Evolutionary conservation across 2,888 invertebrate species (phyloP), one percentile per base, ranked within the genome.

Genomic region (Elmis aenea): DNA sequence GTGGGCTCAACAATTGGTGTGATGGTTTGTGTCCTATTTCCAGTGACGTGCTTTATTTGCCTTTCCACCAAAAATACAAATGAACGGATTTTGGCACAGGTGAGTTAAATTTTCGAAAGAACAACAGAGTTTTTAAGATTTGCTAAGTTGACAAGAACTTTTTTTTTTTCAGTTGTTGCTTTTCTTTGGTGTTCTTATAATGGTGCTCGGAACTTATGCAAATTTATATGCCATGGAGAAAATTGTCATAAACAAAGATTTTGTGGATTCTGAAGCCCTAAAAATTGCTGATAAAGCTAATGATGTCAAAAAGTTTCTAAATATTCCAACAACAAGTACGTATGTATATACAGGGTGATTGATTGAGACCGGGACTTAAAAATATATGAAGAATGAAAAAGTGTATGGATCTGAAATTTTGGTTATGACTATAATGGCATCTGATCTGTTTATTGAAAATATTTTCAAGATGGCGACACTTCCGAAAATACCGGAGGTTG

Each of bases 1-100:
- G 84, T 93, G 20, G 97, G 97, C 1, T 91, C 96, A 1, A 95
- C 96, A 0, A 92, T 95, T 52, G 97, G 97, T 0, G 86, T 92
- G 8, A 77, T 91, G 48, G 85, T 97, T 48, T 95, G 95, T 56
- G 80, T 94, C 18, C 83, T 96, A 58, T 87, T 95, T 58, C 97
- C 97, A 0, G 87, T 94, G 0, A 77, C 88, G 1, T 88, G 92
- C 61, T 95, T 92, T 64, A 78, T 93, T 16, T 79, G 83, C 45
- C 79, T 93, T 41, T 85, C 87, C 5, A 81, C 81, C 26, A 91
- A 89, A 64, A 79, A 86, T 48, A 87, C 89, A 0, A 88, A 84
- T 49, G 93, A 93, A 61, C 76, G 86, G 51, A 61, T 85, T 3
- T 52, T 90, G 33, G 92, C 93, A 6, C 89, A 92, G 76, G 85